These are phyloP conservation scores for Oxystoma pomonae DNA, from an alignment of 2,888 invertebrate species.

Conservation along the genomic window DNA sequence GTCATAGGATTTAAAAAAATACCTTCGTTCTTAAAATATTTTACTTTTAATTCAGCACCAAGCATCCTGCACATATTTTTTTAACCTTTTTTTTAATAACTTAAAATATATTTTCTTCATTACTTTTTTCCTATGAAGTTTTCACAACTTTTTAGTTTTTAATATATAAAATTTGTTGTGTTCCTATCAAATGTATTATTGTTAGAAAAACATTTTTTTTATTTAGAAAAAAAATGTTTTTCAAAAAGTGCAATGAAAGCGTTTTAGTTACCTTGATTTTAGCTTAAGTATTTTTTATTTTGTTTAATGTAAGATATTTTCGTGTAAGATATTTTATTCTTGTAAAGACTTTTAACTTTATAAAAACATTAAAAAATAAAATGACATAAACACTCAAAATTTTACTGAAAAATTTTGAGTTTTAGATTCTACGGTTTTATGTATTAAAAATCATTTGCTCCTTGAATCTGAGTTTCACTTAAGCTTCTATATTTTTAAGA, in stretches of 20 bases:
- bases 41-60: conserved; percentile 1
- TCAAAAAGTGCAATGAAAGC: neutral
- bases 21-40: neutral
- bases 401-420: too few relatives aligned
- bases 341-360: neutral
- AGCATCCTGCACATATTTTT: too few relatives aligned
- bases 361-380: too few relatives aligned
- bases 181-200: conserved; percentile 30
- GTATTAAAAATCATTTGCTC: too few relatives aligned
- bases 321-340: neutral
- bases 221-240: neutral
- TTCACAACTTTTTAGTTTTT: neutral
- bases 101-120: conserved; percentile 14
- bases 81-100: conserved; percentile 15
- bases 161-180: conserved; percentile 25
- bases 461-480: too few relatives aligned
- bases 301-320: neutral
- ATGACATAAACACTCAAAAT: too few relatives aligned
- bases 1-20: too few relatives aligned
- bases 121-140: neutral
- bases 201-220: conserved; percentile 31
- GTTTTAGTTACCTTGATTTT: neutral
- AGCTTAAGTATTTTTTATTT: too few relatives aligned
- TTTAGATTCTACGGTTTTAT: too few relatives aligned
- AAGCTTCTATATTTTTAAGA: too few relatives aligned